Evolutionary conservation across 2,797 vertebrate genomes (phyloP), one percentile per base, ranked within the genome.

Genomic region (Synanceia verrucosa): DNA sequence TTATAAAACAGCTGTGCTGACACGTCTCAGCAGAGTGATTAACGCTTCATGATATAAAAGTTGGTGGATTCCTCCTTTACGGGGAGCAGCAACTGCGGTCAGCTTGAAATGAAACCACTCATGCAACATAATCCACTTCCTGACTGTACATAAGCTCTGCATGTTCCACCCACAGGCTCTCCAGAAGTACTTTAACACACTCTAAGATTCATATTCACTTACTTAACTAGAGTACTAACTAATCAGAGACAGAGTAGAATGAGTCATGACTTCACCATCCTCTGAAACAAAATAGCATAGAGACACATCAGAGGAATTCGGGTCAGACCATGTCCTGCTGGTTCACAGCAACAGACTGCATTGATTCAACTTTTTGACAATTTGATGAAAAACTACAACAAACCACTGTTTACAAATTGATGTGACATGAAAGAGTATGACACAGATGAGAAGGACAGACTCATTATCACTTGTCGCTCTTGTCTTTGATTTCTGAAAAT

Each of bases 11-110:
- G 47, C 60, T 48, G 51, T 26, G 55, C 57, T 59, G 73, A 76
- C 52, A 65, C 18, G 4, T 65, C 41, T 65, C 72, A 66, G 48
- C 46, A 37, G 23, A 41, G 11, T 74, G 57, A 76, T 76, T 57
- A 61, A 83, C 69, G 29, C 76, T 83, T 58, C 39, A 62, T 61
- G 62, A 50, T 68, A 70, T 50, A 50, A 63, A 64, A 65, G 41
- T 23, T 55, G 28, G n/a, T 28, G 13, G 11, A 73, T 61, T 71
- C 37, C 33, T 62, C 2, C 37, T 73, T 68, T 43, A 57, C 39
- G 31, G 47, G 51, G 26, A 76, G 26, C 51, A 29, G 59, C 70
- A 70, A 53, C 70, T 48, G 31, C 29, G 44, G 44, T 76, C 78
- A 69, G 48, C 48, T 75, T 65, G 23, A 68, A 48, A 60, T 56